These are phyloP conservation scores for Pithys albifrons DNA, from an alignment of 2,113 vertebrate species.

Conservation along the genomic window DNA sequence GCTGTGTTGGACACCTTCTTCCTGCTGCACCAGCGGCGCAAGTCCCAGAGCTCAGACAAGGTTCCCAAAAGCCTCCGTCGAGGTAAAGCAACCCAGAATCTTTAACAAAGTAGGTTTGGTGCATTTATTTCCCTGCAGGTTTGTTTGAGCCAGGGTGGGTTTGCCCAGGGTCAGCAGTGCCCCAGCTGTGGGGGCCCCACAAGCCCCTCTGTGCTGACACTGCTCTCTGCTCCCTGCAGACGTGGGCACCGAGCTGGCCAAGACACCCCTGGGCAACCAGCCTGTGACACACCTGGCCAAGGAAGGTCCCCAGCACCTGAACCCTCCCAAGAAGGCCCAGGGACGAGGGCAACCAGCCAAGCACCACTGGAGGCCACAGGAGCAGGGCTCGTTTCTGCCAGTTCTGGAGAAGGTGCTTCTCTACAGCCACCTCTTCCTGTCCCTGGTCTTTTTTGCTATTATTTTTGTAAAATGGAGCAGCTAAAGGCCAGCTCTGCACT, in stretches of 20 bases:
- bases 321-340: background rate
- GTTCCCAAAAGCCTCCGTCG: background rate
- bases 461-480: constrained; percentile 44
- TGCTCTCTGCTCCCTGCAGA: background rate
- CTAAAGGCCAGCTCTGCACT: background rate
- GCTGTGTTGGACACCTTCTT: constrained; percentile 76
- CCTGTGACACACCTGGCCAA: accelerated
- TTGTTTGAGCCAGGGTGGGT: background rate
- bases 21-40: constrained; percentile 60
- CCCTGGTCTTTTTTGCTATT: background rate
- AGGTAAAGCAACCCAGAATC: background rate
- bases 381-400: background rate
- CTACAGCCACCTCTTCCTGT: constrained; percentile 41
- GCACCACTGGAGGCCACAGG: accelerated
- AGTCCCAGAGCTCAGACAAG: background rate
- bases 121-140: background rate
- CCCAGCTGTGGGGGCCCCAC: background rate
- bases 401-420: constrained; percentile 50
- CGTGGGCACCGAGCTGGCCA: accelerated
- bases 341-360: background rate
- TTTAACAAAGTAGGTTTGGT: accelerated
- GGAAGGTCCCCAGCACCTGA: background rate
- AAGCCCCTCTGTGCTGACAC: accelerated
- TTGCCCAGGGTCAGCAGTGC: background rate
- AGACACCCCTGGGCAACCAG: accelerated